Evolutionary conservation across 1,140 invertebrate genomes (phyloP).

Genomic region (Micrasema minimum): DNA sequence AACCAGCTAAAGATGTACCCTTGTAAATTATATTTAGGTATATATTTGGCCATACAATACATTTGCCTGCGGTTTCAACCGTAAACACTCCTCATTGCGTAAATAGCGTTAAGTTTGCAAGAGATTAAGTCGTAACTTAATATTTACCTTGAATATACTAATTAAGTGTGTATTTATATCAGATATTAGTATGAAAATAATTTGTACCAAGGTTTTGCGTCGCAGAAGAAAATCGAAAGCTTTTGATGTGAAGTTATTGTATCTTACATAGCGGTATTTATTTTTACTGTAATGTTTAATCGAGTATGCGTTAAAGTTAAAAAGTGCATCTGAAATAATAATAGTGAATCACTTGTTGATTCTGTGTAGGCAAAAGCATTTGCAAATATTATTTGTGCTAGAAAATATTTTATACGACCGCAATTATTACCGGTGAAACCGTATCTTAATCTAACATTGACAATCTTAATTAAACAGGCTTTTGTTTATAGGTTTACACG

Average conservation of each 20-base stretch:
- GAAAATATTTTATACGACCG: slow-evolving; percentile 12
- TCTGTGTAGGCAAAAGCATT: background rate
- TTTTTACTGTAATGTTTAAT: no score
- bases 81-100: slow-evolving; percentile 13
- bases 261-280: no score
- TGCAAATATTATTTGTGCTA: slow-evolving; percentile 8
- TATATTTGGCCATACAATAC: background rate
- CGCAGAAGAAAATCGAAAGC: no score
- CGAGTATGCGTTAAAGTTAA: no score
- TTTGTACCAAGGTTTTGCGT: no score
- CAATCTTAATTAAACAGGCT: slow-evolving; percentile 33
- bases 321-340: background rate
- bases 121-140: slow-evolving; percentile 11
- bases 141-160: slow-evolving; percentile 5
- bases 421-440: slow-evolving; percentile 14
- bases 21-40: slow-evolving; percentile 6
- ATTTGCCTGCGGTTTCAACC: slow-evolving; percentile 6
- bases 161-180: no score
- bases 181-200: no score
- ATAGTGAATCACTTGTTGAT: no score
- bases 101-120: slow-evolving; percentile 20
- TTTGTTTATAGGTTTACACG: slow-evolving; percentile 24
- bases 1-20: background rate
- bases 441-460: slow-evolving; percentile 27
- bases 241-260: no score